phyloP scores from a whole-genome alignment of 2,888 invertebrate species.

The Nemoura dubitans region DNA sequence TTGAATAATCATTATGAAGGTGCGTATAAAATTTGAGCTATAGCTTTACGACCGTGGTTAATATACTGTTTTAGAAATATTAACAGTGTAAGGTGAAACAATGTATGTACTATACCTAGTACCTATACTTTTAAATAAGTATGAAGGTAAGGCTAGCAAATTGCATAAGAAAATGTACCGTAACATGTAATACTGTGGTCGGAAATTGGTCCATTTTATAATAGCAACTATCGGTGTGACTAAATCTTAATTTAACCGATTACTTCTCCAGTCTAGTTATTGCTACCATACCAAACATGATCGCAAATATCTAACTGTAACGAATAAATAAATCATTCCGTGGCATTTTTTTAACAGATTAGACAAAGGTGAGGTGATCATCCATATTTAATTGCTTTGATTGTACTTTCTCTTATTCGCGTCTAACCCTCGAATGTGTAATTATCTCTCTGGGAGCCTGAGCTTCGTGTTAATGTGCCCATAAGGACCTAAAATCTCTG shows the following conservation, averaged over 20 bases:
- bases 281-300: background rate
- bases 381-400: slow-evolving; percentile 28
- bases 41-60: too few relatives aligned
- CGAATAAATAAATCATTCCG: background rate
- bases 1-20: background rate
- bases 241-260: background rate
- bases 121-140: too few relatives aligned
- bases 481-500: background rate
- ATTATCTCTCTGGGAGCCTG: slow-evolving; percentile 8
- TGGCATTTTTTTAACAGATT: background rate
- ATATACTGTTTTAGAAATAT: background rate
- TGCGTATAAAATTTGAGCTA: too few relatives aligned
- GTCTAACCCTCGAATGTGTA: background rate
- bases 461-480: background rate
- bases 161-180: background rate
- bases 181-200: background rate
- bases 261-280: background rate
- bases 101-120: too few relatives aligned
- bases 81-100: background rate
- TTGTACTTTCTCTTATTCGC: background rate
- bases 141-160: background rate
- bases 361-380: background rate
- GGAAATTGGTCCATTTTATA: background rate
- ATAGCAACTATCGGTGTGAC: background rate
- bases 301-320: background rate